Percentiles rank a stretch among this genome's conserved stretches.
Conservation (phyloP, 2,113 vertebrate species). For the Spilogale gracilis region DNA sequence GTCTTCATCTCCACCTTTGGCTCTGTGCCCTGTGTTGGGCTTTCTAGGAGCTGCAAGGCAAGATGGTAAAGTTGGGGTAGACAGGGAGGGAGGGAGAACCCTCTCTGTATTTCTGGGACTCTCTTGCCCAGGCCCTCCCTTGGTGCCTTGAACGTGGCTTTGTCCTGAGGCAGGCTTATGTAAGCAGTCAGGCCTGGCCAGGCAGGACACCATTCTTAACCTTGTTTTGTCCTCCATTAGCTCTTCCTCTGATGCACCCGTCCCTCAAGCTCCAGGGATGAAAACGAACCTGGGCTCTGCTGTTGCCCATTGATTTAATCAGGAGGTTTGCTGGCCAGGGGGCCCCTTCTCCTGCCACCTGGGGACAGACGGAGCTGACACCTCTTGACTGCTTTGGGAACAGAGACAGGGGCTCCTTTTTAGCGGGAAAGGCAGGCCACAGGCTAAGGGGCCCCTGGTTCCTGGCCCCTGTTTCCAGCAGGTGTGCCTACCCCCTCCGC, state of each 20-base stretch:
- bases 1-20: not conserved
- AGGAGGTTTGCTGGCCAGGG: not conserved
- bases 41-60: not conserved
- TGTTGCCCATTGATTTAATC: slow-evolving; percentile 31
- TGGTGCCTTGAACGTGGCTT: slow-evolving; percentile 16
- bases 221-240: slow-evolving; percentile 63
- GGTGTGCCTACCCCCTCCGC: no score
- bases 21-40: not conserved
- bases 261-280: slow-evolving; percentile 65
- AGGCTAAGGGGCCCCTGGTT: not conserved
- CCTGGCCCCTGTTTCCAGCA: not conserved
- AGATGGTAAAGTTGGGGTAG: not conserved
- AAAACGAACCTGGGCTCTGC: slow-evolving; percentile 68
- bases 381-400: not conserved
- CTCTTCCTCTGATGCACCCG: slow-evolving; percentile 4
- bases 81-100: not conserved
- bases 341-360: not conserved
- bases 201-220: slow-evolving; percentile 44
- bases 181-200: slow-evolving; percentile 58
- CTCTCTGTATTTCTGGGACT: not conserved
- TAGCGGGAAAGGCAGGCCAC: not conserved
- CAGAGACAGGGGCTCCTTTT: not conserved
- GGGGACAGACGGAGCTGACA: not conserved
- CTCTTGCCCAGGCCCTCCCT: not conserved
- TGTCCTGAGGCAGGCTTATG: slow-evolving; percentile 74